These are phyloP conservation scores for Tenthredo amoena DNA, from an alignment of 2,888 invertebrate genomes.

Conservation along the genomic window DNA sequence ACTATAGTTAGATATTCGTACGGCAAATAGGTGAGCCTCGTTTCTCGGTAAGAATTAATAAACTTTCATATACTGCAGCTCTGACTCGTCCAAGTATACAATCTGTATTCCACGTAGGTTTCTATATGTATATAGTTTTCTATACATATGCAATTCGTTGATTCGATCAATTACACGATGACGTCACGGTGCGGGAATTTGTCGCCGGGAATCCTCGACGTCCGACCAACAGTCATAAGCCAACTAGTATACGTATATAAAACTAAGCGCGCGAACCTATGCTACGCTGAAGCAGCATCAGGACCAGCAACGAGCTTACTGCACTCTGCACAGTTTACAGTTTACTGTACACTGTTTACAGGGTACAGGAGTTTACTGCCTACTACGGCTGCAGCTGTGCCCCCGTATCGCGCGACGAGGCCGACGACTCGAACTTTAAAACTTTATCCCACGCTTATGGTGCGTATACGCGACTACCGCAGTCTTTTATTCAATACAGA, in stretches of 20 bases:
- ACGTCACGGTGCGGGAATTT: constrained; percentile 58
- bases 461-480: neutral
- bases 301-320: neutral
- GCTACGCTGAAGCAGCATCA: neutral
- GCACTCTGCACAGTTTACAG: constrained; percentile 35
- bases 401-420: constrained; percentile 42
- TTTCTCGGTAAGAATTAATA: constrained; percentile 13
- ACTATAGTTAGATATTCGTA: neutral
- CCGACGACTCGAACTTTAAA: constrained; percentile 46
- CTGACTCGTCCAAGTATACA: neutral
- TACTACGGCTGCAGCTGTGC: constrained; percentile 38
- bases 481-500: neutral
- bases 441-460: constrained; percentile 33
- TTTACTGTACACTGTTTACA: constrained; percentile 49
- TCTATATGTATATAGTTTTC: neutral
- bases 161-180: constrained; percentile 57
- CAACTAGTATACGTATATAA: neutral
- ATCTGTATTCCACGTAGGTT: constrained; percentile 1
- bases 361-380: constrained; percentile 40
- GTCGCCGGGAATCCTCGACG: constrained; percentile 53
- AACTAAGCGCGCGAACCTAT: constrained; percentile 10
- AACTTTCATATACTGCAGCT: constrained; percentile 1
- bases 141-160: constrained; percentile 41
- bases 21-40: neutral
- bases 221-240: neutral